Conservation (phyloP, 2,797 vertebrate species). For the Nasua narica region DNA sequence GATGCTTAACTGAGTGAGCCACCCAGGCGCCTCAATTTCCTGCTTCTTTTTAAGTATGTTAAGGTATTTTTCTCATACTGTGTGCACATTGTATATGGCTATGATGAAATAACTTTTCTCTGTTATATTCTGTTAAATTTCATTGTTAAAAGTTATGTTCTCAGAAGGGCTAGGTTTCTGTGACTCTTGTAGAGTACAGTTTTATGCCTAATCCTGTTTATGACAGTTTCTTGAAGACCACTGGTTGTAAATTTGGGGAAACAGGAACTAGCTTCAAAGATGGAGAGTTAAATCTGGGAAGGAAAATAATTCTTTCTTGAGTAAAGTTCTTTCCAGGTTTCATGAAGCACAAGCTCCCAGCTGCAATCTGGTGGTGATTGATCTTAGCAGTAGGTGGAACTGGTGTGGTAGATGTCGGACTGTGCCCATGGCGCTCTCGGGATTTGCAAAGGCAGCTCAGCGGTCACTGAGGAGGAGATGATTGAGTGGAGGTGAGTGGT, state of each 20-base stretch:
- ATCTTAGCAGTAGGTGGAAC: background rate
- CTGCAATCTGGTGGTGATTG: background rate
- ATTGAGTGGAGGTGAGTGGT: background rate
- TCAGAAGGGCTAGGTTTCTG: constrained; percentile 27
- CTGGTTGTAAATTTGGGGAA: constrained; percentile 1
- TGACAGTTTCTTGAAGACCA: background rate
- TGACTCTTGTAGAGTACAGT: constrained; percentile 17
- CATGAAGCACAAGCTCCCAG: background rate
- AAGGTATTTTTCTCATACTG: constrained; percentile 25
- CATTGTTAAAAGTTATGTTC: constrained; percentile 38
- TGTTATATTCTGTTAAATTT: constrained; percentile 37
- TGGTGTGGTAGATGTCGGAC: background rate
- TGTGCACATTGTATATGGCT: background rate
- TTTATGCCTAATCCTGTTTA: constrained; percentile 11
- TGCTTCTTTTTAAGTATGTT: constrained; percentile 16
- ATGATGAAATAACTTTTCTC: constrained; percentile 33
- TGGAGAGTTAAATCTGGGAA: background rate
- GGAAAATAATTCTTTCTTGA: background rate
- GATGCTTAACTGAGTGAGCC: too few species aligned
- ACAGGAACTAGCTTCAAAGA: background rate
- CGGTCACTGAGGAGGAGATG: background rate
- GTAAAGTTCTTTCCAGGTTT: background rate
- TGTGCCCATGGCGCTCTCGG: background rate
- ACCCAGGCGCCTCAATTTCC: background rate
- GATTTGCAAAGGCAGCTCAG: background rate